Conservation (phyloP, 2,797 vertebrate genomes). For the Heterohyrax brucei region DNA sequence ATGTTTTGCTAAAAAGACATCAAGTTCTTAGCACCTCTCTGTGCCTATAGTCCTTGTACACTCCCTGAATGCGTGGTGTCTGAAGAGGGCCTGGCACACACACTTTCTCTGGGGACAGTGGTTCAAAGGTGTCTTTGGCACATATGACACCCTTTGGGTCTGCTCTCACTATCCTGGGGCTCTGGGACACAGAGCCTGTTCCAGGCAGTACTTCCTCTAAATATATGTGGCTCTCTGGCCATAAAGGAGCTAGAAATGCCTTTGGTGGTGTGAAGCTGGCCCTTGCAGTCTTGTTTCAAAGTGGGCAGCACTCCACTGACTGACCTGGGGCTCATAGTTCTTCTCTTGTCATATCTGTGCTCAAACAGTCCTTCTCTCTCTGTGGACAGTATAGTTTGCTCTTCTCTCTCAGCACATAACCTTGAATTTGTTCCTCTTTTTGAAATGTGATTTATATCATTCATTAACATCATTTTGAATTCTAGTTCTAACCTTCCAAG, state of each 20-base stretch:
- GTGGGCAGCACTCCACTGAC: neutral
- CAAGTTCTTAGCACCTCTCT: neutral
- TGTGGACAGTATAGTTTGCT: conserved; percentile 15
- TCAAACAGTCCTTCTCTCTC: neutral
- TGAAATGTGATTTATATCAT: conserved; percentile 79
- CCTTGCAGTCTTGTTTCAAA: neutral
- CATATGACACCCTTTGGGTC: neutral
- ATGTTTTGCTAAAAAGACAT: conserved; percentile 39
- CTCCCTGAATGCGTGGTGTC: neutral
- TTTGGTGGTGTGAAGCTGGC: neutral
- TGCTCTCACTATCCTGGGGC: neutral
- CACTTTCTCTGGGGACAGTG: neutral
- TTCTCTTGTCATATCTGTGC: neutral
- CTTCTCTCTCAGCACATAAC: conserved; percentile 66
- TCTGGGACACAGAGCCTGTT: neutral
- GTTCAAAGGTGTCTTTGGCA: neutral
- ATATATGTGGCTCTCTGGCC: neutral
- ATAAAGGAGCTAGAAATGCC: neutral
- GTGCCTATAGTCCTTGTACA: neutral
- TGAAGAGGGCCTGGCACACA: neutral
- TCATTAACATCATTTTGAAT: conserved; percentile 82
- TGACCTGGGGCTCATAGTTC: neutral
- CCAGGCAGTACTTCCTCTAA: neutral
- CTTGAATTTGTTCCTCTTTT: conserved; percentile 75
- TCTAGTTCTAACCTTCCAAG: conserved; percentile 67